Percentiles rank a stretch among this genome's conserved stretches.
Conservation (phyloP, 2,888 invertebrate genomes). For the Cephus rjabovi region DNA sequence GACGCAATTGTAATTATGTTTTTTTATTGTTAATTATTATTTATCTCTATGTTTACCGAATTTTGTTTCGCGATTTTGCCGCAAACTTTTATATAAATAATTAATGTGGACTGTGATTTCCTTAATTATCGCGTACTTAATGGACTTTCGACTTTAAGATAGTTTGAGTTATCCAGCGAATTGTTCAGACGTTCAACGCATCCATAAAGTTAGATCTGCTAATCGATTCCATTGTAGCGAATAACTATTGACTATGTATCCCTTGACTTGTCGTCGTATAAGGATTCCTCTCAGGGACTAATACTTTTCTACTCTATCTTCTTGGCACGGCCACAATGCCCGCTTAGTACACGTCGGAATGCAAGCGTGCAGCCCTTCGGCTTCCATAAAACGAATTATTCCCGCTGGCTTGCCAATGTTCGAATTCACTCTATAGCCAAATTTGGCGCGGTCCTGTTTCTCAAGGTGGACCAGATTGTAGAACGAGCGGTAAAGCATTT, state of each 20-base stretch:
- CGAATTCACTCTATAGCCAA: not conserved
- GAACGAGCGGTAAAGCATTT: not conserved
- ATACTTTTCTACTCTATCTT: not conserved
- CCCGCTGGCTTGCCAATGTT: not conserved
- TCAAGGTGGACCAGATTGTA: not conserved
- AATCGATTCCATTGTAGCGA: not conserved
- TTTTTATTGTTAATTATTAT: no score
- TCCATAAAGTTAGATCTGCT: not conserved
- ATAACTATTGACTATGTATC: not conserved
- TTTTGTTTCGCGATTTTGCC: not conserved
- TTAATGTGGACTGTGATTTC: not conserved
- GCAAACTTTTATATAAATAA: not conserved
- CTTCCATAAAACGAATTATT: conserved; percentile 29
- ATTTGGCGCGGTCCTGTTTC: conserved; percentile 1
- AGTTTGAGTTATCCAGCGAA: not conserved
- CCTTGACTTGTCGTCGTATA: not conserved
- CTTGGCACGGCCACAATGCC: conserved; percentile 7
- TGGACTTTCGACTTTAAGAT: not conserved
- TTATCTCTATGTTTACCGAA: not conserved
- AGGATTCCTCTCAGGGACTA: not conserved
- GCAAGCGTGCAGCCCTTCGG: conserved; percentile 10
- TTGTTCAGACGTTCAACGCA: not conserved
- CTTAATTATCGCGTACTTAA: not conserved
- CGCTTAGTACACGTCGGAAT: conserved; percentile 22
- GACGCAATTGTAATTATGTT: not conserved